Evolutionary conservation across 2,113 vertebrate species (phyloP).

Genomic region (Campylomormyrus tamandua): DNA sequence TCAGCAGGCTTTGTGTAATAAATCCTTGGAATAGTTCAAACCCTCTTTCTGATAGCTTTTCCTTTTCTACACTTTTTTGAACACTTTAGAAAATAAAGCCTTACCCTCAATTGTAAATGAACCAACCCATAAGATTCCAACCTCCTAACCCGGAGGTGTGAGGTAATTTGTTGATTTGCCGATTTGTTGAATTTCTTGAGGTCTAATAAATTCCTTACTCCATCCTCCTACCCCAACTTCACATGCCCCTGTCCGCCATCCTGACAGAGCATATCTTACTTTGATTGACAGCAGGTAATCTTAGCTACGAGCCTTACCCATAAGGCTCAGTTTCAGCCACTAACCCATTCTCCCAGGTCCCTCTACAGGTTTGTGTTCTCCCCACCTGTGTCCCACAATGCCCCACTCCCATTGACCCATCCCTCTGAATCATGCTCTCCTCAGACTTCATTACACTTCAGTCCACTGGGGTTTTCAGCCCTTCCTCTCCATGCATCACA

Average conservation of each 20-base stretch:
- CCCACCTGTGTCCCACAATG: background rate
- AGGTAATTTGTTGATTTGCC: background rate
- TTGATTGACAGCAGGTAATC: background rate
- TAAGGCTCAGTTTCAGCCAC: background rate
- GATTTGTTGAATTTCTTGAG: background rate
- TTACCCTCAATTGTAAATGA: background rate
- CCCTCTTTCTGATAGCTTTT: background rate
- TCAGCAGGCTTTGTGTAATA: background rate
- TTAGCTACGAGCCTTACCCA: background rate
- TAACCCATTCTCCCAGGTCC: background rate
- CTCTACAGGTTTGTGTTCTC: background rate
- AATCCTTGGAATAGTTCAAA: background rate
- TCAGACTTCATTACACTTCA: background rate
- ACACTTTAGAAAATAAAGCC: background rate
- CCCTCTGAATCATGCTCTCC: background rate
- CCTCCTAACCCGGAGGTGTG: too few species aligned
- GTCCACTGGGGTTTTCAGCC: background rate
- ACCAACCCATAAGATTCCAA: background rate
- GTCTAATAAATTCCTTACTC: background rate
- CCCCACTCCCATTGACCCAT: background rate
- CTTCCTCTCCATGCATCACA: background rate
- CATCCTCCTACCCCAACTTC: background rate
- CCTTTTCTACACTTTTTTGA: background rate
- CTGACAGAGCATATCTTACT: background rate
- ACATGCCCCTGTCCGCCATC: background rate